Evolutionary conservation across 2,797 vertebrate species (phyloP), one percentile per base, ranked within the genome.

Genomic region (Gallinago nigripennis): DNA sequence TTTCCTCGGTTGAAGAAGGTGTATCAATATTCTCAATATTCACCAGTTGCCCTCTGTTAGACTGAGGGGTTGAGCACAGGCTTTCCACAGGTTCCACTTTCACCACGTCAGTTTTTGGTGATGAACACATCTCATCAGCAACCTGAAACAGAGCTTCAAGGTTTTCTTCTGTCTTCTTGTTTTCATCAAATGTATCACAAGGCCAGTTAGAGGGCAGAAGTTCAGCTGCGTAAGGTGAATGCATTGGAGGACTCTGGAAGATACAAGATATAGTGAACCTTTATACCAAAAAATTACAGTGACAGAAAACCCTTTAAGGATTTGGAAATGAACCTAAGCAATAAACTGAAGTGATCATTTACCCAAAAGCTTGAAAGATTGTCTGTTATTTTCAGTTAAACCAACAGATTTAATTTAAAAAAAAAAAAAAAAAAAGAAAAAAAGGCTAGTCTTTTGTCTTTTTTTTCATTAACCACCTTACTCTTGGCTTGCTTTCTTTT

Each of bases 81-180:
- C 90, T 98, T 82, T 98, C 98, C 61, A 98, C 96, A 64, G 96
- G 96, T 54, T 97, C 97, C 79, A 98, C 97, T 90, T 96, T 96
- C 51, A 98, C 97, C 82, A 97, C 80, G 80, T 93, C 94, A 73
- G 92, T 51, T 81, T 94, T 97, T 54, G 97, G 85, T 33, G 97
- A 95, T 28, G 92, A 94, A 82, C 95, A 96, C 94, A 98, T 85
- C 63, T 99, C 98, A 81, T 98, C 98, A 48, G 98, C 98, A 50
- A 98, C 97, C 94, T 98, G 98, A 96, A 98, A 98, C 90, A 98
- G 95, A 37, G 92, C 95, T 72, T 99, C 98, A 88, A 98, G 90
- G 95, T 97, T 98, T 70, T 98, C 87, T 63, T 98, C 97, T 37
- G 82, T 88, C 90, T 97, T 98, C 90, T 98, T 98, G 79, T 70